Conservation (phyloP, 2,113 vertebrate genomes). For the Nycticryphes semicollaris region DNA sequence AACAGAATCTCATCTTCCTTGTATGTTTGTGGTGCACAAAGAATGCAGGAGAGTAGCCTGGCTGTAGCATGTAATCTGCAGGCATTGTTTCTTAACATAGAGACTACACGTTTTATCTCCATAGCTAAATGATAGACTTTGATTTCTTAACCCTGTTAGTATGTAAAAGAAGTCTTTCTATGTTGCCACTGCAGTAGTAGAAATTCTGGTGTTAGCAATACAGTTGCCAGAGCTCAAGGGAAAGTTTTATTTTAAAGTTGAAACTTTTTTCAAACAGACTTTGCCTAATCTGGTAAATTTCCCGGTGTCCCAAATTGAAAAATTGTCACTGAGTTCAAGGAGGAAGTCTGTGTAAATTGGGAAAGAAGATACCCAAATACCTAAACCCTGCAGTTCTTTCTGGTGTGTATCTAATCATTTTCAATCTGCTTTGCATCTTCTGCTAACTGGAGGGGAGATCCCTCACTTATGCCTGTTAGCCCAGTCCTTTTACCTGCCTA, state of each 20-base stretch:
- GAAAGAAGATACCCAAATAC: background rate
- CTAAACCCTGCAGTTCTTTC: background rate
- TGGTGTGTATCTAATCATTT: background rate
- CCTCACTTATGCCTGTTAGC: background rate
- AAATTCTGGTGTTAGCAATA: background rate
- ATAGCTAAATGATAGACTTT: background rate
- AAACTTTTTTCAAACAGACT: background rate
- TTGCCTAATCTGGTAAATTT: background rate
- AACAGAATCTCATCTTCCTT: background rate
- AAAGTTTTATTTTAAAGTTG: background rate
- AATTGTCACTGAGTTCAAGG: background rate
- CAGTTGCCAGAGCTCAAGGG: background rate
- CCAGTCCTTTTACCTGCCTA: background rate
- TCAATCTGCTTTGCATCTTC: background rate
- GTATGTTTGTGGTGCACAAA: background rate
- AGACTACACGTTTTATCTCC: background rate
- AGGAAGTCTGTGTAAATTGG: background rate
- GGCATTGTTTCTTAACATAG: background rate
- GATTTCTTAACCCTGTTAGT: background rate
- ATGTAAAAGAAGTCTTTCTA: background rate
- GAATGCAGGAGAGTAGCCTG: background rate
- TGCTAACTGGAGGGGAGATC: background rate
- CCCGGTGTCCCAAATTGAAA: background rate
- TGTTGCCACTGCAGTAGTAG: background rate
- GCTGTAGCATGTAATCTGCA: background rate